phyloP scores from a whole-genome alignment of 2,888 invertebrate species.

The Pecten maximus region DNA sequence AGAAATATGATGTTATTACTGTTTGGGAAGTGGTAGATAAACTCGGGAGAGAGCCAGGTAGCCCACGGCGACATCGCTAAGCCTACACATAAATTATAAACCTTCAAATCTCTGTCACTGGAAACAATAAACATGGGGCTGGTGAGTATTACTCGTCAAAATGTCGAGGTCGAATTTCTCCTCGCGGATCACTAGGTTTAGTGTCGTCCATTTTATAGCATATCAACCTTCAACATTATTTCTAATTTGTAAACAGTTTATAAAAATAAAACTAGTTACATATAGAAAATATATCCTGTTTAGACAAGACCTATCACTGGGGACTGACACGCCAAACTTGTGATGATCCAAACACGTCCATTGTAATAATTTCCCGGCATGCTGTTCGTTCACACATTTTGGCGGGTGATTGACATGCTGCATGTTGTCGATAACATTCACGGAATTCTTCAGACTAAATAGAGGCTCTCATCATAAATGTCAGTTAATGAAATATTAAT shows the following conservation, averaged over 20 bases:
- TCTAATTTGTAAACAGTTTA: background rate
- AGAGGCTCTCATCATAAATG: conserved; percentile 21
- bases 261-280: background rate
- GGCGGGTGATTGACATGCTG: background rate
- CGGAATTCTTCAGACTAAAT: background rate
- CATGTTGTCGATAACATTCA: background rate
- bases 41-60: background rate
- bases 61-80: background rate
- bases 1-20: background rate
- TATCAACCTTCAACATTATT: background rate
- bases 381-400: background rate
- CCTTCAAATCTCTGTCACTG: background rate
- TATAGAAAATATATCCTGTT: background rate
- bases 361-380: background rate
- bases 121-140: background rate
- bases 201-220: background rate
- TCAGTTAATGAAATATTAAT: conserved; percentile 10
- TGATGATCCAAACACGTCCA: background rate
- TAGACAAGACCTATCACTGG: background rate
- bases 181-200: background rate
- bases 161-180: background rate
- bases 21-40: background rate
- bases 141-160: background rate
- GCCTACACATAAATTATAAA: background rate
- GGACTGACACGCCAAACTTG: background rate